phyloP scores from a whole-genome alignment of 2,888 invertebrate species.

The Lordiphosa fenestrarum region DNA sequence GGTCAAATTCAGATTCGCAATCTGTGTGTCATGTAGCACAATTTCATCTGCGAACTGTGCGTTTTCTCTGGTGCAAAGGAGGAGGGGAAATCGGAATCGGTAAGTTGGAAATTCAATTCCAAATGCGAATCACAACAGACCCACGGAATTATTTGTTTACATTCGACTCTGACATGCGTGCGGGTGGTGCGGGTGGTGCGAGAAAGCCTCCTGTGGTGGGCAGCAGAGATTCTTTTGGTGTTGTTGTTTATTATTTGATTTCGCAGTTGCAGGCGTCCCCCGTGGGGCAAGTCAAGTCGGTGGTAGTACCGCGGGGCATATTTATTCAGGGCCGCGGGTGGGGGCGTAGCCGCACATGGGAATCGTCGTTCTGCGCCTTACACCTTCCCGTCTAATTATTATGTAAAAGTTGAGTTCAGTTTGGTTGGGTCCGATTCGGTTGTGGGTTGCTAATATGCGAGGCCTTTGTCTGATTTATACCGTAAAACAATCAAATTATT shows the following conservation, averaged over 20 bases:
- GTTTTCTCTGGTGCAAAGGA: constrained; percentile 13
- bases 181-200: constrained; percentile 1
- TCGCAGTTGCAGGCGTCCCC: too few relatives aligned
- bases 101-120: constrained; percentile 46
- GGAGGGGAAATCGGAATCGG: constrained; percentile 60
- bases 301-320: too few relatives aligned
- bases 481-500: constrained; percentile 67
- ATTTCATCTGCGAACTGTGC: background rate
- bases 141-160: constrained; percentile 59
- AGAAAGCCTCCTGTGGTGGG: background rate
- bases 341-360: too few relatives aligned
- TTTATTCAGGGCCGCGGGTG: too few relatives aligned
- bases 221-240: background rate
- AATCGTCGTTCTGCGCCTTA: background rate
- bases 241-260: constrained; percentile 1
- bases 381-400: background rate
- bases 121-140: constrained; percentile 24
- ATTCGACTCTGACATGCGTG: constrained; percentile 34
- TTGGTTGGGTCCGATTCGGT: background rate
- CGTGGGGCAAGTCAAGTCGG: too few relatives aligned
- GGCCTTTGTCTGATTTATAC: constrained; percentile 59
- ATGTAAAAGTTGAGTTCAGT: too few relatives aligned
- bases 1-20: too few relatives aligned
- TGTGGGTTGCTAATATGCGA: constrained; percentile 45
- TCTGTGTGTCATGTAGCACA: too few relatives aligned